phyloP scores from a whole-genome alignment of 2,797 vertebrate genomes.

The Poecile montanus region DNA sequence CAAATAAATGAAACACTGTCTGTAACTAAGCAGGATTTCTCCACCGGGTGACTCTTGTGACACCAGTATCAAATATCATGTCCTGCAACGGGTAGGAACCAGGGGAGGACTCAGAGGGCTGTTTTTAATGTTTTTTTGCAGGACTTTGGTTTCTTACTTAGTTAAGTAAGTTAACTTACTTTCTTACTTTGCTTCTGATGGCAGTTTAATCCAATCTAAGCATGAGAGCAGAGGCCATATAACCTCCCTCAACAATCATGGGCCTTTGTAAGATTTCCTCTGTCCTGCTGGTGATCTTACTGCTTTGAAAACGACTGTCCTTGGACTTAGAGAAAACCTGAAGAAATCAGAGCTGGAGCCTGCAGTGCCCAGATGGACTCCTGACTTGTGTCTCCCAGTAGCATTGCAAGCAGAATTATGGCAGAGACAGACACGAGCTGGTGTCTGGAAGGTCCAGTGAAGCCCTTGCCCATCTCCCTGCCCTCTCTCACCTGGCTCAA shows the following conservation, averaged over 20 bases:
- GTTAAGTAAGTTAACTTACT: no score
- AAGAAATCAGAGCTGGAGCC: not conserved
- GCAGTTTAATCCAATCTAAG: not conserved
- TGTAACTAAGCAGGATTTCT: not conserved
- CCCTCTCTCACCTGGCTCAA: not conserved
- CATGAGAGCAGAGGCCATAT: not conserved
- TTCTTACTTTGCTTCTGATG: not conserved
- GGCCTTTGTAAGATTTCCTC: not conserved
- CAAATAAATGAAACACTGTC: not conserved
- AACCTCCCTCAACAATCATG: not conserved
- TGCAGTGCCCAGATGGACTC: not conserved
- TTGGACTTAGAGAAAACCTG: not conserved
- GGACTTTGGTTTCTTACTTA: not conserved
- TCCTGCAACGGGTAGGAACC: not conserved
- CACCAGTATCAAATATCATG: not conserved
- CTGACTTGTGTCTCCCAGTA: accelerated
- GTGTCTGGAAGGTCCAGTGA: accelerated
- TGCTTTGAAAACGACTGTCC: not conserved
- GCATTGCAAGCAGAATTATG: not conserved
- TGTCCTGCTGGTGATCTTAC: not conserved
- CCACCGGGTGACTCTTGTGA: not conserved
- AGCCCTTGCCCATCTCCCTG: not conserved
- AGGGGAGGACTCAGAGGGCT: not conserved
- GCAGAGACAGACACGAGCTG: not conserved
- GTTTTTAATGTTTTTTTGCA: not conserved